Base-by-base conservation (phyloP, 2,888 invertebrate species). In the Eucera pruinosa region DNA sequence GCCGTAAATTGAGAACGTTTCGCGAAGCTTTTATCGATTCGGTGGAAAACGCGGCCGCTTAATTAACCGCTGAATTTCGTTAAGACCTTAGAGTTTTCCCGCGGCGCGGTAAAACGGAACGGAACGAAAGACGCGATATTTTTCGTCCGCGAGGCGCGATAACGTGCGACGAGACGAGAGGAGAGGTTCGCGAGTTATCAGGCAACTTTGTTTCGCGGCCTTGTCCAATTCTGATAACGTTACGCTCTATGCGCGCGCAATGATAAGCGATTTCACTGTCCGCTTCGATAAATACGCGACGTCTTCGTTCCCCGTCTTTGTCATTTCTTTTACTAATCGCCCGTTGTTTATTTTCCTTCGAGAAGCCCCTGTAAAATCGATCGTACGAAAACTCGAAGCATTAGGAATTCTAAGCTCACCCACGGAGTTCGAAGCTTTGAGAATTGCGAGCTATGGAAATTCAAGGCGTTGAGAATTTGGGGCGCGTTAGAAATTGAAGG, bases 171-270 rank as follows among this genome's bases (percentile, higher is more conserved):
- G 33, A 25, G n/a, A n/a, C n/a, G n/a, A 43, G 66, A 61, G 39
- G 27, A 77, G 69, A 48, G 41, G 30, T 45, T 41, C 67, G 67
- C 25, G 77, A 52, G 71, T 83, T 82, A 82, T 82, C 82, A 52
- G 68, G 15, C 61, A 43, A 48, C 39, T 43, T n/a, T 57, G 50
- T 61, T 62, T 7, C 65, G 55, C 73, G 82, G 80, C 83, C 82
- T 82, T 82, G 82, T 71, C 43, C 77, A 71, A 71, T 74, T 45
- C 58, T 52, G 83, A 82, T 82, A 82, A 82, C 70, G 68, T 36
- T 58, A 50, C 15, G 39, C 65, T 66, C 55, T 52, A 50, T 50
- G 25, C 45, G 65, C 11, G 60, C 69, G 30, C 7, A 54, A 52
- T 65, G 82, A 82, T 82, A 82, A 82, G 55, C 52, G 47, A 69